These are phyloP conservation scores for Bufo bufo DNA, from an alignment of 2,113 vertebrate species.

Conservation along the genomic window DNA sequence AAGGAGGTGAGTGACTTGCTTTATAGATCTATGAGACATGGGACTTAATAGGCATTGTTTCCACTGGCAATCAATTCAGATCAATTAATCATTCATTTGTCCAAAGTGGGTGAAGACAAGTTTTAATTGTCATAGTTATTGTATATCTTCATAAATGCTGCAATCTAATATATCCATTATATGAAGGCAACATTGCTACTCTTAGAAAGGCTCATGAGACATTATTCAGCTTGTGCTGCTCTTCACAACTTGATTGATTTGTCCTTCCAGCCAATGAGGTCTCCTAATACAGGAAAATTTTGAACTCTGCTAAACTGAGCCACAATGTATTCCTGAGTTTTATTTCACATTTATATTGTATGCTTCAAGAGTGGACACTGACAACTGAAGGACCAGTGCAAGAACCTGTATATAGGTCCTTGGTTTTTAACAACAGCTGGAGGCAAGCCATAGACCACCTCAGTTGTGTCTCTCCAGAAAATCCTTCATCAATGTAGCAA, in stretches of 20 bases:
- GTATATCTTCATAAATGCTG: not conserved
- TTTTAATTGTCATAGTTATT: not conserved
- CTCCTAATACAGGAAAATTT: no score
- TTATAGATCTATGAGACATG: not conserved
- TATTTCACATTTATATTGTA: not conserved
- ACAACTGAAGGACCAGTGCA: not conserved
- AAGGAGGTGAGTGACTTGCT: constrained; percentile 24
- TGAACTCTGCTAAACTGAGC: not conserved
- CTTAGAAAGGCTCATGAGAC: not conserved
- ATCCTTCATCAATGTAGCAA: no score
- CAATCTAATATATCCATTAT: not conserved
- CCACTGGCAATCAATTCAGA: not conserved
- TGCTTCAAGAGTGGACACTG: not conserved
- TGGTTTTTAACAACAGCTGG: no score
- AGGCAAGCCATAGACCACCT: no score
- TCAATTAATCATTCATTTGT: not conserved
- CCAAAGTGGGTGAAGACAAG: not conserved
- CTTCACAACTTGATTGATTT: not conserved
- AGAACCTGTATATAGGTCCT: not conserved
- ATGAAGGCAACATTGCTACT: not conserved
- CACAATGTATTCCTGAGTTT: not conserved
- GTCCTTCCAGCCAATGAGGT: no score
- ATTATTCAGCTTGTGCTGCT: not conserved
- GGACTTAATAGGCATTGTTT: not conserved
- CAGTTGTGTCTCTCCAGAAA: no score